Percentiles rank a stretch among this genome's conserved stretches.
Conservation (phyloP, 2,113 vertebrate species). For the Zosterops japonicus region DNA sequence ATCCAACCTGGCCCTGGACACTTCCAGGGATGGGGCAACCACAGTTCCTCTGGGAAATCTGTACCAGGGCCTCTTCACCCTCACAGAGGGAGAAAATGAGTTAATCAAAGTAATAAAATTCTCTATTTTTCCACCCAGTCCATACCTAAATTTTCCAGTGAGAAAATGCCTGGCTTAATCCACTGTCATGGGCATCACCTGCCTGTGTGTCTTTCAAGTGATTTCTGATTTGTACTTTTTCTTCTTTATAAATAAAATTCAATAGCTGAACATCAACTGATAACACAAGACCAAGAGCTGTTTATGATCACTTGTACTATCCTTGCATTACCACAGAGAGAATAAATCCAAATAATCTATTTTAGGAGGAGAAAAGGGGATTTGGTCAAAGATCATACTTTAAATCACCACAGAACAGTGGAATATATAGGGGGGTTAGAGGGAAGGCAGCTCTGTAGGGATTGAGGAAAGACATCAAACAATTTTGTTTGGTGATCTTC, state of each 20-base stretch:
- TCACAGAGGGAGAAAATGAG: neutral
- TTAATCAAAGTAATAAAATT: neutral
- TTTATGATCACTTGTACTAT: neutral
- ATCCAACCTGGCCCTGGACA: accelerated
- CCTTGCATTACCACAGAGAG: neutral
- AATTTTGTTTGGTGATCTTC: neutral
- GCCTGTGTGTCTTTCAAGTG: neutral
- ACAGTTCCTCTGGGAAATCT: neutral
- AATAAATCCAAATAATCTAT: neutral
- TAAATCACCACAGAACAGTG: neutral
- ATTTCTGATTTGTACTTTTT: neutral
- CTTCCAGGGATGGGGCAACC: neutral
- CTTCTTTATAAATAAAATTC: neutral
- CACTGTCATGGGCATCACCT: neutral
- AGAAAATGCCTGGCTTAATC: neutral
- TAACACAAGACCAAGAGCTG: neutral
- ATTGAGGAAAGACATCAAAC: neutral
- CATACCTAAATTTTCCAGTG: neutral
- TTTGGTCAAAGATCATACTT: neutral
- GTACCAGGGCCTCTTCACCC: neutral
- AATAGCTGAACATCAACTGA: neutral
- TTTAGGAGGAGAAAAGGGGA: neutral
- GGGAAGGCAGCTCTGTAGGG: neutral
- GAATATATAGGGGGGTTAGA: accelerated
- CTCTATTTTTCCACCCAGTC: neutral